Conservation (phyloP, 2,888 invertebrate species). For the Hetaerina titia region DNA sequence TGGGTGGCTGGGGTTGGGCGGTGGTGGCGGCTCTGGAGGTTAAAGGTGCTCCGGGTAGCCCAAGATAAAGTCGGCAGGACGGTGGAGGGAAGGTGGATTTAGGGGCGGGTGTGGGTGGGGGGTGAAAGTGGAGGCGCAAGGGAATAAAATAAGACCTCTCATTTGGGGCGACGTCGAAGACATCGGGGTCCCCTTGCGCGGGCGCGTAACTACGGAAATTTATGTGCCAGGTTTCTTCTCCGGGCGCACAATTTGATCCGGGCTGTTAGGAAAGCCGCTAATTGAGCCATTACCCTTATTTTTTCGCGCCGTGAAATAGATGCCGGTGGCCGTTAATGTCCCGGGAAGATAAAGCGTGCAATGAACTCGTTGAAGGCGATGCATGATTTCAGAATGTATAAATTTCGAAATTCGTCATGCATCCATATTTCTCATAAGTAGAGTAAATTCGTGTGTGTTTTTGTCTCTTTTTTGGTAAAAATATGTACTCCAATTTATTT, state of each 20-base stretch:
- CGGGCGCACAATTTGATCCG: background rate
- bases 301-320: too few relatives aligned
- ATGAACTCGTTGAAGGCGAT: too few relatives aligned
- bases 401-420: too few relatives aligned
- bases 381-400: too few relatives aligned
- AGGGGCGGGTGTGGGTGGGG: background rate
- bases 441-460: too few relatives aligned
- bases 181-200: background rate
- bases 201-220: background rate
- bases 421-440: too few relatives aligned
- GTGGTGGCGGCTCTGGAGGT: background rate
- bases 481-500: too few relatives aligned
- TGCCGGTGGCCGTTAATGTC: too few relatives aligned
- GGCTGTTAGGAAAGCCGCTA: background rate
- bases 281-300: background rate
- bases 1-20: background rate
- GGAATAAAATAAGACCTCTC: constrained; percentile 4
- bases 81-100: background rate
- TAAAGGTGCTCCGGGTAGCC: constrained; percentile 5
- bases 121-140: background rate
- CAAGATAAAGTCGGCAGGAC: background rate
- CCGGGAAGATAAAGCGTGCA: too few relatives aligned
- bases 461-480: too few relatives aligned
- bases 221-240: background rate
- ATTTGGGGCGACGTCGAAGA: background rate